Evolutionary conservation across 2,888 invertebrate species (phyloP).

Genomic region (Onchidella celtica): DNA sequence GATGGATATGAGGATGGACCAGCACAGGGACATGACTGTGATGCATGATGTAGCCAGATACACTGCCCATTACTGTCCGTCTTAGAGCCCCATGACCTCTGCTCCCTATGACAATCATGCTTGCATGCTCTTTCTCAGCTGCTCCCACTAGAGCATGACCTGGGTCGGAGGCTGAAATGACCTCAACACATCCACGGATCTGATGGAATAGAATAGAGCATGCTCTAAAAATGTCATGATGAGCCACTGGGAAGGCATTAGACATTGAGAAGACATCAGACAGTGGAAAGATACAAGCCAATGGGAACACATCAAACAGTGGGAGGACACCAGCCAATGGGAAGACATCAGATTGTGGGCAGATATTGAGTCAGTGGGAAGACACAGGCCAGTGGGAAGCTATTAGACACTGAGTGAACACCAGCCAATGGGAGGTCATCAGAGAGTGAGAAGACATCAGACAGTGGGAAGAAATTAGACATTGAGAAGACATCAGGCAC

Average conservation of each 20-base stretch:
- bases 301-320: not conserved
- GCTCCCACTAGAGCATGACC: slow-evolving; percentile 50
- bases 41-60: slow-evolving; percentile 51
- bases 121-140: slow-evolving; percentile 48
- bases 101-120: slow-evolving; percentile 51
- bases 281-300: not conserved
- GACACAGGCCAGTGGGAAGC: not conserved
- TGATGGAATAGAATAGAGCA: not conserved
- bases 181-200: slow-evolving; percentile 32
- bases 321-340: not conserved
- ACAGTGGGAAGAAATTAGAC: not conserved
- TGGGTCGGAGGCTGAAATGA: slow-evolving; percentile 36
- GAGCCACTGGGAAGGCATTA: not conserved
- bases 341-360: not conserved
- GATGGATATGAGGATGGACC: slow-evolving; percentile 34
- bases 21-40: slow-evolving; percentile 52
- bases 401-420: not conserved
- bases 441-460: not conserved
- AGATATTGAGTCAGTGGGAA: not conserved
- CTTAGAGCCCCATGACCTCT: slow-evolving; percentile 48
- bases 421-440: not conserved
- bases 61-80: slow-evolving; percentile 52
- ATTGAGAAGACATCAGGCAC: not conserved
- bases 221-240: not conserved
- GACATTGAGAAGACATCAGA: not conserved